Evolutionary conservation across 2,797 vertebrate species (phyloP).

Genomic region (Sarcophilus harrisii): DNA sequence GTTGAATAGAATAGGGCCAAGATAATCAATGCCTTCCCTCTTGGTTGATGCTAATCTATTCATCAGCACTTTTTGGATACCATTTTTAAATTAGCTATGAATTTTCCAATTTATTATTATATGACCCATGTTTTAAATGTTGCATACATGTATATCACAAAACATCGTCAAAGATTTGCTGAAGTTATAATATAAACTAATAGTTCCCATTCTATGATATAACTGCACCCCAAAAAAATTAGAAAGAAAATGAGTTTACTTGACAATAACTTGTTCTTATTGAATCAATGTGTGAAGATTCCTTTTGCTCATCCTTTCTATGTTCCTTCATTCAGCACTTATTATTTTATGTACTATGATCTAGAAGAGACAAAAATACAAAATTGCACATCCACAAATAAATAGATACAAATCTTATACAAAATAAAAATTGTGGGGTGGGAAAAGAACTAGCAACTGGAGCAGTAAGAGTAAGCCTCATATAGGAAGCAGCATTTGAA

Average conservation of each 20-base stretch:
- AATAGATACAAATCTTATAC: not conserved
- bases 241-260: not conserved
- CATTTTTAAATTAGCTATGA: not conserved
- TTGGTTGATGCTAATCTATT: not conserved
- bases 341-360: not conserved
- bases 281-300: not conserved
- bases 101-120: not conserved
- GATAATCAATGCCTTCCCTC: not conserved
- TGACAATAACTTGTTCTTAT: not conserved
- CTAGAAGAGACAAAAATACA: not conserved
- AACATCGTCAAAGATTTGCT: not conserved
- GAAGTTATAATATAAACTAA: not conserved
- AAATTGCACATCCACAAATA: not conserved
- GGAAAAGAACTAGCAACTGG: not conserved
- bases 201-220: too few species aligned
- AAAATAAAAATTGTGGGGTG: not conserved
- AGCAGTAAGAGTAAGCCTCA: not conserved
- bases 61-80: not conserved
- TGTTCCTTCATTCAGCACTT: not conserved
- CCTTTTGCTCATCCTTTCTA: not conserved
- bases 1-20: not conserved
- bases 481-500: not conserved
- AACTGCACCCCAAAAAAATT: not conserved
- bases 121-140: not conserved
- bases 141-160: not conserved